phyloP scores from a whole-genome alignment of 2,888 invertebrate species.

The Melikaiella ostensackeni region DNA sequence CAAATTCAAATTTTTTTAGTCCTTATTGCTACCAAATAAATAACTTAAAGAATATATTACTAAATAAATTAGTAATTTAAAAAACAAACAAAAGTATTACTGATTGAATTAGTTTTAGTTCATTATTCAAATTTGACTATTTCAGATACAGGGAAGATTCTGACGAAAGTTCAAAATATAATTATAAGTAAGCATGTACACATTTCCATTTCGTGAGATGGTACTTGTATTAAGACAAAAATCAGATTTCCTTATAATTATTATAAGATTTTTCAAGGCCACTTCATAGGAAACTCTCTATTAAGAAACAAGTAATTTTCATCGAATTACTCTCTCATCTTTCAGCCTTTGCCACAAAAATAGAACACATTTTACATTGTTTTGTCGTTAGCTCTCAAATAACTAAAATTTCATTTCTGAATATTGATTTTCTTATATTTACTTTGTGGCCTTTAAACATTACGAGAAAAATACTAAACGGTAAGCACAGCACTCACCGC shows the following conservation, averaged over 20 bases:
- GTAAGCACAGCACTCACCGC: neutral
- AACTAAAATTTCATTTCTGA: neutral
- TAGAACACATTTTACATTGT: slow-evolving; percentile 8
- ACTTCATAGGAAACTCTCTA: neutral
- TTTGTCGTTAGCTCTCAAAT: neutral
- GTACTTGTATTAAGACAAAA: no score
- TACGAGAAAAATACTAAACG: slow-evolving; percentile 18
- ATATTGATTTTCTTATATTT: neutral
- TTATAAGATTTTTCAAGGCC: slow-evolving; percentile 9
- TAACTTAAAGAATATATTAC: no score
- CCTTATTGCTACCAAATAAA: no score
- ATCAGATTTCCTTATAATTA: neutral
- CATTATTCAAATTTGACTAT: no score
- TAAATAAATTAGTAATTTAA: no score
- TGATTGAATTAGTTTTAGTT: no score
- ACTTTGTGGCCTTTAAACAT: neutral
- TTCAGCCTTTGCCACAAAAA: slow-evolving; percentile 4
- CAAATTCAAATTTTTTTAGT: no score
- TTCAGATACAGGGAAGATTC: no score
- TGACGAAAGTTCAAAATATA: no score
- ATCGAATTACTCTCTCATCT: neutral
- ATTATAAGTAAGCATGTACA: no score
- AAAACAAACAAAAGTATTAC: no score
- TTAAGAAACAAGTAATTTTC: neutral
- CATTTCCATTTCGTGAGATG: no score